Evolutionary conservation across 2,797 vertebrate species (phyloP).

Genomic region (Pangasius djambal): DNA sequence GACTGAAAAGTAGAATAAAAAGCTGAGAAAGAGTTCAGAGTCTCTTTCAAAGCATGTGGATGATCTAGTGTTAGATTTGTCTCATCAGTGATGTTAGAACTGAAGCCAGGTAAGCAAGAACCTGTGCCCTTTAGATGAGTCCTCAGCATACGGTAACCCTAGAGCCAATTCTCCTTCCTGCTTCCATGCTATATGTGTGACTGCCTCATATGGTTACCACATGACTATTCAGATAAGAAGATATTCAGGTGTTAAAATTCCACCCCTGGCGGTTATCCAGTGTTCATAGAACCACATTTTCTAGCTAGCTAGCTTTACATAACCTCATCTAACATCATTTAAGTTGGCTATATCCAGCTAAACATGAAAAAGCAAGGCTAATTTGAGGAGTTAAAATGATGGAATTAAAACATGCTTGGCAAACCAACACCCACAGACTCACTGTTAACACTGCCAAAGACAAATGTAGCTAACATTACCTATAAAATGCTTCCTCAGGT

Average conservation of each 20-base stretch:
- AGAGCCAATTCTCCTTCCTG: too few species aligned
- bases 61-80: too few species aligned
- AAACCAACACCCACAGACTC: not conserved
- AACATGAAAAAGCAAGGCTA: not conserved
- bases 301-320: not conserved
- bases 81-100: too few species aligned
- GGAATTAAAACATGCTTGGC: not conserved
- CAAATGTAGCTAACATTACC: not conserved
- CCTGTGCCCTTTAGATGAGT: too few species aligned
- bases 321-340: not conserved
- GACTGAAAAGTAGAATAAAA: not conserved
- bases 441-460: not conserved
- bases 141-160: too few species aligned
- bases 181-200: too few species aligned
- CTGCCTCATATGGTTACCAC: too few species aligned
- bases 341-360: not conserved
- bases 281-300: not conserved
- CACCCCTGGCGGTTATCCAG: not conserved
- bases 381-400: not conserved
- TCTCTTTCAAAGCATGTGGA: too few species aligned
- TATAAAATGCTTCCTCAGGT: not conserved
- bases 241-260: not conserved
- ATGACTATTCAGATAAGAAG: not conserved
- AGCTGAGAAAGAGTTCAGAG: too few species aligned
- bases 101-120: too few species aligned